Evolutionary conservation across 2,797 vertebrate species (phyloP).

Genomic region (Bradypodion pumilum): DNA sequence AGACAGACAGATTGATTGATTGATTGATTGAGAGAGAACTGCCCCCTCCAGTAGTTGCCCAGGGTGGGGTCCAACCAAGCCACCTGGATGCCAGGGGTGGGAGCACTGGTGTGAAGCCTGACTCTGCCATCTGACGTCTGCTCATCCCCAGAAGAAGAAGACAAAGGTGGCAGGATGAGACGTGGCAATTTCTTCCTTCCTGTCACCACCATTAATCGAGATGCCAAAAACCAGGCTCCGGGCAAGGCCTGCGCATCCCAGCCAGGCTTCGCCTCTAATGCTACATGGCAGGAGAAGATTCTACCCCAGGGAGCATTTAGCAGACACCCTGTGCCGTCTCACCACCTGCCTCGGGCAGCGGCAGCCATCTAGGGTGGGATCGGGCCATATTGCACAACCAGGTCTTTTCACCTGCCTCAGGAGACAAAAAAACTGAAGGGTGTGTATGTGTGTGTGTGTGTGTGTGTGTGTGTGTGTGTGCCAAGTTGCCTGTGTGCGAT

Average conservation of each 20-base stretch:
- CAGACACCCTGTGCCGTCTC: conserved; percentile 62
- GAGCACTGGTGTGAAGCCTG: conserved; percentile 61
- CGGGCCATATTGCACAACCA: conserved; percentile 66
- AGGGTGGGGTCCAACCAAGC: not conserved
- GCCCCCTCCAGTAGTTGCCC: not conserved
- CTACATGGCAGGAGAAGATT: conserved; percentile 69
- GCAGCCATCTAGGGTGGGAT: conserved; percentile 60
- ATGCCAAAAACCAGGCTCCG: conserved; percentile 67
- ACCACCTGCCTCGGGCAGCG: conserved; percentile 58
- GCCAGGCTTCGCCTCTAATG: conserved; percentile 73
- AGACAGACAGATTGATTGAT: too few relatives aligned
- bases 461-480: too few relatives aligned
- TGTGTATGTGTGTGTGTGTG: not conserved
- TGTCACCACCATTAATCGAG: conserved; percentile 72
- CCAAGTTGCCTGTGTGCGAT: too few relatives aligned
- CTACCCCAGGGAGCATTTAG: conserved; percentile 72
- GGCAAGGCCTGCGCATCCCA: conserved; percentile 64
- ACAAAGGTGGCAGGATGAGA: conserved; percentile 60
- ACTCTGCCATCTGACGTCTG: conserved; percentile 55
- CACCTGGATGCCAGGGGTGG: conserved; percentile 7
- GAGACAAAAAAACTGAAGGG: conserved; percentile 68
- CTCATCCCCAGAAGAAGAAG: conserved; percentile 55
- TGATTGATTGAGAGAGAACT: too few relatives aligned
- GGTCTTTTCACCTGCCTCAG: conserved; percentile 69
- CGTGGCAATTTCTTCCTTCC: conserved; percentile 67